Base-by-base conservation (phyloP, 2,797 vertebrate species). In the Xiphophorus birchmanni region DNA sequence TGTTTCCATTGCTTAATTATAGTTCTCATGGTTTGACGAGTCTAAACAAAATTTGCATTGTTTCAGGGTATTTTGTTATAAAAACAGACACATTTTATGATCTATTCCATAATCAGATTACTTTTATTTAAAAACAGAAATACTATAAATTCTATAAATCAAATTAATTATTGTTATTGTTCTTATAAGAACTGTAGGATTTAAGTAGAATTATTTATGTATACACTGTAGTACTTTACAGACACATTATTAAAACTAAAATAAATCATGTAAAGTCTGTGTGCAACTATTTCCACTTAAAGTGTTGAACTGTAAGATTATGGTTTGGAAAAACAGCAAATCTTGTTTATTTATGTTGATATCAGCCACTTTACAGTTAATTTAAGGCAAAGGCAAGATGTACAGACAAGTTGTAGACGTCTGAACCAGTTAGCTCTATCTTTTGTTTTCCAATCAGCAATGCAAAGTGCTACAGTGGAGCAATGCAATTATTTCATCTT, bases 391-490 rank as follows among this genome's bases (percentile, higher is more conserved):
- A 69, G 9, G 9, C 37, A 10, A 42, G 65, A 18, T 65, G 32
- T 65, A 8, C 32, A 65, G 29, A 63, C 32, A 65, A 35, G 15
- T 42, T 67, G 3, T 40, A 23, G 18, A 67, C 3, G 8, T 67
- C 63, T 69, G 18, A 69, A 8, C 37, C 11, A 69, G 4, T 69
- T 69, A 42, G 65, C 4, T 69, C 18, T 5, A 21, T 37, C 32
- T 32, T 18, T 44, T 60, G 8, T 58, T 56, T 52, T 58, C 45
- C n/a, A 78, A 78, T 72, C 56, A 60, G 78, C 50, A 76, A 82
- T 58, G 17, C 77, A 69, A 74, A 48, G 58, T 77, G 77, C 87
- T 60, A 15, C 74, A 76, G 58, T 79, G 56, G 78, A 86, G 75
- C 82, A 18, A 2, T 76, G 23, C n/a, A 48, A 56, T 65, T 71